Conservation (phyloP, 2,797 vertebrate species). For the Bufotes viridis region DNA sequence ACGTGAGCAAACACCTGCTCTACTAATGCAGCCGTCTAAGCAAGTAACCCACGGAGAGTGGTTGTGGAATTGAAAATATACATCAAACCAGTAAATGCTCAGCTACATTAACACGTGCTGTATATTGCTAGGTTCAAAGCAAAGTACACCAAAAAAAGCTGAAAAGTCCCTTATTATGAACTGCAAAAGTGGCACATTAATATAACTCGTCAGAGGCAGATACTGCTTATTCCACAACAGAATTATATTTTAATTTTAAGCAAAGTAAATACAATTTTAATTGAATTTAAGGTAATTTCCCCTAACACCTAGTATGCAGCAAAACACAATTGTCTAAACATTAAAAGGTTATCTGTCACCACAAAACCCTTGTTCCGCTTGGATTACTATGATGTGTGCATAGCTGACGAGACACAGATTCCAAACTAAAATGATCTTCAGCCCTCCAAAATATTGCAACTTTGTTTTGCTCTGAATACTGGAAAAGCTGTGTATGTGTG, state of each 20-base stretch:
- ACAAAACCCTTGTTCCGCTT: too few species aligned
- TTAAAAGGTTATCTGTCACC: too few species aligned
- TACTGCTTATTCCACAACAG: background rate
- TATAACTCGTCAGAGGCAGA: background rate
- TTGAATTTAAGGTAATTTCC: background rate
- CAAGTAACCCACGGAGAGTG: slow-evolving; percentile 22
- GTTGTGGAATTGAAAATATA: slow-evolving; percentile 8
- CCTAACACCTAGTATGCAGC: background rate
- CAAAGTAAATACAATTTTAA: background rate
- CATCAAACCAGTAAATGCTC: background rate
- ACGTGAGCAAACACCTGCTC: slow-evolving; percentile 50
- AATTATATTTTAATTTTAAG: background rate
- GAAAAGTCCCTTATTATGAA: background rate
- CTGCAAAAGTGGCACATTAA: background rate
- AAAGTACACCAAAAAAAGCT: background rate
- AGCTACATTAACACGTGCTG: background rate
- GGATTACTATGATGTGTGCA: too few species aligned
- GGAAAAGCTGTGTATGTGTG: too few species aligned
- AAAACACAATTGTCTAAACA: too few species aligned
- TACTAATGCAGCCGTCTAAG: slow-evolving; percentile 20
- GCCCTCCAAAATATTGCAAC: too few species aligned
- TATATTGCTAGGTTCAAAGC: background rate
- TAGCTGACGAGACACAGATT: too few species aligned
- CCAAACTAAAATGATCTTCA: too few species aligned
- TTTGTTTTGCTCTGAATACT: too few species aligned